These are phyloP conservation scores for Coreoperca whiteheadi DNA, from an alignment of 2,113 vertebrate genomes.

Conservation along the genomic window DNA sequence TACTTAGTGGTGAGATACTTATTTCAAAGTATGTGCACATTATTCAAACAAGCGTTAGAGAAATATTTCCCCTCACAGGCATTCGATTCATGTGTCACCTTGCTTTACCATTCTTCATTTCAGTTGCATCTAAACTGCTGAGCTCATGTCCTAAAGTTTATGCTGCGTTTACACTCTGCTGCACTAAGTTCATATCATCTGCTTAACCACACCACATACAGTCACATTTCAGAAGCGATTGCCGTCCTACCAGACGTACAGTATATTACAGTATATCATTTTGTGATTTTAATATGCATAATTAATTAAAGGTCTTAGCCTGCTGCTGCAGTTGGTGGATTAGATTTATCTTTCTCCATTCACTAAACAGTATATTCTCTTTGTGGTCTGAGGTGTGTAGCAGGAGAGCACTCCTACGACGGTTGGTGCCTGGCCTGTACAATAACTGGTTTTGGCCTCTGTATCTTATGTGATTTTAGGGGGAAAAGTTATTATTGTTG, in stretches of 20 bases:
- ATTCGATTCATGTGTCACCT: not conserved
- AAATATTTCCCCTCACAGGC: not conserved
- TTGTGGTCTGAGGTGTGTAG: not conserved
- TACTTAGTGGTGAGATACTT: not conserved
- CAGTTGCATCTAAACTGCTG: slow-evolving; percentile 3
- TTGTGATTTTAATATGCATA: not conserved
- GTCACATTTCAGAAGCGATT: not conserved
- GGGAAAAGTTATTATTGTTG: not conserved
- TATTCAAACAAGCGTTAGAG: not conserved
- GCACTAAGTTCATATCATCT: not conserved
- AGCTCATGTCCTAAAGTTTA: not conserved
- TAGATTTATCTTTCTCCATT: not conserved
- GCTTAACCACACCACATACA: not conserved
- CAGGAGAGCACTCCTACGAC: not conserved
- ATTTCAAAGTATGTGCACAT: no score
- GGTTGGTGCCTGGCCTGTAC: not conserved
- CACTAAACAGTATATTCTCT: not conserved
- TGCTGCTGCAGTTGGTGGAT: not conserved
- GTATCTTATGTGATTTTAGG: not conserved
- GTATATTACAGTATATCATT: no score
- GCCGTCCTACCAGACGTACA: not conserved
- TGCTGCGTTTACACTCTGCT: not conserved
- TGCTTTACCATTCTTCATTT: slow-evolving; percentile 2
- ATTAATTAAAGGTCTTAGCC: not conserved
- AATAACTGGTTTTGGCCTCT: not conserved